phyloP scores from a whole-genome alignment of 2,888 invertebrate genomes.

The Tinea pellionella region DNA sequence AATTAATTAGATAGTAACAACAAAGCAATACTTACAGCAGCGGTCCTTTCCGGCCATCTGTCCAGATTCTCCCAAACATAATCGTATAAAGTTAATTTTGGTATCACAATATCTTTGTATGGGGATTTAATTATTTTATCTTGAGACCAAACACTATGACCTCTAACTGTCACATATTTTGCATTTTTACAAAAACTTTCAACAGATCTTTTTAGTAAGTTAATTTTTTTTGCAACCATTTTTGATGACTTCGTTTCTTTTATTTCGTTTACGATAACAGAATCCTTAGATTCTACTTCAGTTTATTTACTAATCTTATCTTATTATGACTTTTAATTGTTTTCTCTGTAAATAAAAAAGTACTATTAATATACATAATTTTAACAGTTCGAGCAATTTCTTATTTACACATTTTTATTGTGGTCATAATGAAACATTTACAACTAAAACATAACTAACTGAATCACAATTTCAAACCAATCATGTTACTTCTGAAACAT shows the following conservation, averaged over 20 bases:
- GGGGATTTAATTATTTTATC: slow-evolving; percentile 57
- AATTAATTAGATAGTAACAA: too few species aligned
- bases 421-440: too few species aligned
- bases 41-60: slow-evolving; percentile 73
- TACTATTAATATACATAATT: too few species aligned
- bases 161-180: slow-evolving; percentile 27
- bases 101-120: slow-evolving; percentile 56
- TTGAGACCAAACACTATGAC: slow-evolving; percentile 41
- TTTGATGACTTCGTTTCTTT: slow-evolving; percentile 14
- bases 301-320: not conserved
- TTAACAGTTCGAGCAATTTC: too few species aligned
- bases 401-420: too few species aligned
- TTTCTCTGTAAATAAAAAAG: too few species aligned
- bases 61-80: slow-evolving; percentile 73
- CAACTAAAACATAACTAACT: too few species aligned
- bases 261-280: too few species aligned
- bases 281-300: too few species aligned
- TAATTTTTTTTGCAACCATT: slow-evolving; percentile 35
- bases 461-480: too few species aligned
- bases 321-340: too few species aligned
- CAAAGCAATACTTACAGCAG: slow-evolving; percentile 64
- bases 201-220: slow-evolving; percentile 30
- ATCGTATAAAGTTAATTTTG: slow-evolving; percentile 68
- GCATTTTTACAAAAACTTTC: slow-evolving; percentile 18
- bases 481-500: too few species aligned